These are phyloP conservation scores for Nerophis lumbriciformis DNA, from an alignment of 2,113 vertebrate species.

Conservation along the genomic window DNA sequence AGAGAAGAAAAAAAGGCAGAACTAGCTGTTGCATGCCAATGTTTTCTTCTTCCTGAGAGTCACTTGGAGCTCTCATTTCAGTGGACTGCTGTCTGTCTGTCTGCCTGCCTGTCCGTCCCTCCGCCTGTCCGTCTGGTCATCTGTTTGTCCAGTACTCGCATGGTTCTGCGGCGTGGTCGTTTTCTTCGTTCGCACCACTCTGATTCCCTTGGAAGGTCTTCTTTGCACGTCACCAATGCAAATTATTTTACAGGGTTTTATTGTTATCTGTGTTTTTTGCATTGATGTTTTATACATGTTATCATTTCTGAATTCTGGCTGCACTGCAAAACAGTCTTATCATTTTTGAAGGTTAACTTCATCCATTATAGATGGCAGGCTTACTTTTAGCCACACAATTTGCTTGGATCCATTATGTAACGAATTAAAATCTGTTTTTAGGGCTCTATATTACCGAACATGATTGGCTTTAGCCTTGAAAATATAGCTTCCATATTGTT, in stretches of 20 bases:
- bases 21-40: slow-evolving; percentile 70
- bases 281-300: slow-evolving; percentile 1
- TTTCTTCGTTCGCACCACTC: slow-evolving; percentile 50
- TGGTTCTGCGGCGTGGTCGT: slow-evolving; percentile 59
- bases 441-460: background rate
- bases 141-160: slow-evolving; percentile 67
- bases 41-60: slow-evolving; percentile 64
- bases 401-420: too few relatives aligned
- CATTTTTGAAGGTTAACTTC: background rate
- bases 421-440: background rate
- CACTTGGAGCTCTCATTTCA: slow-evolving; percentile 59
- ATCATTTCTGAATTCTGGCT: background rate
- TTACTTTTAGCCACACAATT: background rate
- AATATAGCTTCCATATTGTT: background rate
- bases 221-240: slow-evolving; percentile 53
- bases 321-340: slow-evolving; percentile 8
- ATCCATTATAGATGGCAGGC: too few relatives aligned
- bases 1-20: slow-evolving; percentile 57
- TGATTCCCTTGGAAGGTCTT: slow-evolving; percentile 60
- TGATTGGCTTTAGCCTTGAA: slow-evolving; percentile 1
- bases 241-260: slow-evolving; percentile 46
- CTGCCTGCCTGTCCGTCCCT: slow-evolving; percentile 62
- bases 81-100: slow-evolving; percentile 73
- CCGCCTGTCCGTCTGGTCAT: slow-evolving; percentile 60
- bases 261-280: slow-evolving; percentile 14